Evolutionary conservation across 2,888 invertebrate genomes (phyloP).

Genomic region (Netelia inedita): DNA sequence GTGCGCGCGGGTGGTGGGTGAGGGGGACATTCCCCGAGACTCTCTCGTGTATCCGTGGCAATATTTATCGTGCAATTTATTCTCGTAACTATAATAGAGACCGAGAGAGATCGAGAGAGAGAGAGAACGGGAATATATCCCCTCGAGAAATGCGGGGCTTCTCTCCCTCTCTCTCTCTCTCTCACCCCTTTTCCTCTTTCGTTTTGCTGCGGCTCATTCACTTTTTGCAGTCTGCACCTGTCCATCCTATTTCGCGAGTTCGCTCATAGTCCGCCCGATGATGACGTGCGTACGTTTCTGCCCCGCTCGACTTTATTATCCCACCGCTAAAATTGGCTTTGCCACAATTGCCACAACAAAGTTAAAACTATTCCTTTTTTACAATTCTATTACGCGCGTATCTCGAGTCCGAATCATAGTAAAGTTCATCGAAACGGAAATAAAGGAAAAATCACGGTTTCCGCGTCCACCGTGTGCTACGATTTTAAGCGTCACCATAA

Average conservation of each 20-base stretch:
- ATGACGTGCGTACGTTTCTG: constrained; percentile 28
- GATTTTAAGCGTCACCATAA: constrained; percentile 6
- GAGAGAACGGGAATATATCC: constrained; percentile 29
- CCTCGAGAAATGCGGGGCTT: constrained; percentile 46
- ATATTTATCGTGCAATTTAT: constrained; percentile 67
- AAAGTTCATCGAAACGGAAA: not conserved
- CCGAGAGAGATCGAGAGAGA: constrained; percentile 24
- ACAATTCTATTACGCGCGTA: too few species aligned
- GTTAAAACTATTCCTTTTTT: constrained; percentile 2
- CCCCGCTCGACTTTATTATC: constrained; percentile 4
- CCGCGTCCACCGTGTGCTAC: not conserved
- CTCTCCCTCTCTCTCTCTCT: constrained; percentile 13
- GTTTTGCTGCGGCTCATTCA: constrained; percentile 50
- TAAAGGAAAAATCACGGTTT: constrained; percentile 45
- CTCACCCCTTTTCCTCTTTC: constrained; percentile 16
- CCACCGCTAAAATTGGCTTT: constrained; percentile 57
- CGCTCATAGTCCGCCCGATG: constrained; percentile 25
- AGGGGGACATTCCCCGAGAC: constrained; percentile 17
- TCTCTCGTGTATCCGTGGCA: constrained; percentile 44
- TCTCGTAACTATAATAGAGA: constrained; percentile 64
- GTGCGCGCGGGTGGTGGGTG: not conserved
- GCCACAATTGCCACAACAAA: constrained; percentile 47
- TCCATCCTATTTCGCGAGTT: constrained; percentile 68
- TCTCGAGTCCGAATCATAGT: not conserved
- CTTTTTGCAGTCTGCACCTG: constrained; percentile 67